Evolutionary conservation across 1,140 invertebrate genomes (phyloP), one percentile per base, ranked within the genome.

Genomic region (Centruroides sculpturatus): DNA sequence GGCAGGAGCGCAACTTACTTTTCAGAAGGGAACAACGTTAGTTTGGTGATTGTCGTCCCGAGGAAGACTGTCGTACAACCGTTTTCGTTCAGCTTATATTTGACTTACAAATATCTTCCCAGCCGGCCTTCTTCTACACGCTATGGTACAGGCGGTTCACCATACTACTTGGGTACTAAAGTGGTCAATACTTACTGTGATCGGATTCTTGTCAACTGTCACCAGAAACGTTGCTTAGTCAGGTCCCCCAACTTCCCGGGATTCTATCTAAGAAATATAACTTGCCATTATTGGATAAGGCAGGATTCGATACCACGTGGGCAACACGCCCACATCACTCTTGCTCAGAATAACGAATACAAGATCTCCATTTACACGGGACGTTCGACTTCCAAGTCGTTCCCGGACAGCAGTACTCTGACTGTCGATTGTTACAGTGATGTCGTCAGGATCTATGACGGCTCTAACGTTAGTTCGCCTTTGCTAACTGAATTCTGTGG

Each of bases 401-500:
- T 54, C 34, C 63, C 63, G 0, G 56, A 61, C 34, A 60, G 58
- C 10, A 52, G 59, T 0, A 34, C 63, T 35, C 68, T 74, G 71
- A 85, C 85, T 60, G 92, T 88, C 86, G 81, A 85, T 66, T 69
- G 67, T 56, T 83, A 88, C 62, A 91, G 89, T 73, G 87, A 90
- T 69, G 82, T 87, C 70, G 86, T 90, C 66, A 79, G 87, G 73
- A 83, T 93, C 47, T 92, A 92, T 75, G 89, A 92, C 70, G 87
- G 90, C 48, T 89, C 89, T 68, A 91, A 86, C 57, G 90, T 87
- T 6, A 79, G 87, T 66, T 87, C 91, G 73, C 87, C 89, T 5
- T 82, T 91, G 60, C 84, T 93, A 64, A 75, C 92, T 62, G 89
- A 88, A 74, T 91, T 93, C 72, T 94, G 90, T 70, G 89, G 89